Conservation (phyloP, 1,140 invertebrate species). For the Trachymyrmex cornetzi region DNA sequence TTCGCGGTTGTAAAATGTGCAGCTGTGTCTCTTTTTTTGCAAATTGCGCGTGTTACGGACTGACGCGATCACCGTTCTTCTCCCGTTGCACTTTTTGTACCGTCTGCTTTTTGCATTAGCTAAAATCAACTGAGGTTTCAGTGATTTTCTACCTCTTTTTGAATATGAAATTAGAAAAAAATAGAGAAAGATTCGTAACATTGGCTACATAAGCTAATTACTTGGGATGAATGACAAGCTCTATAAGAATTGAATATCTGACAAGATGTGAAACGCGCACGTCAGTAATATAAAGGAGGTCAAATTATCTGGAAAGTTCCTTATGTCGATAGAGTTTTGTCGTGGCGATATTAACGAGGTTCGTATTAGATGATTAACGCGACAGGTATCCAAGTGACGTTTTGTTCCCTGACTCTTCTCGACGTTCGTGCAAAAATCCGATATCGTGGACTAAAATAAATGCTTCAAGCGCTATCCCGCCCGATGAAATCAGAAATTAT, state of each 20-base stretch:
- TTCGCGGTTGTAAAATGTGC: slow-evolving; percentile 61
- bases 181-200: not conserved
- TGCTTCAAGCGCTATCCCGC: not conserved
- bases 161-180: not conserved
- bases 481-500: slow-evolving; percentile 53
- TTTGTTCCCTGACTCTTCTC: slow-evolving; percentile 4
- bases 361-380: slow-evolving; percentile 40
- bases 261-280: not conserved
- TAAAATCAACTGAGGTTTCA: slow-evolving; percentile 16
- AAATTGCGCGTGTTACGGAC: slow-evolving; percentile 36
- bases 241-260: not conserved
- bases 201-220: not conserved
- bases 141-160: not conserved
- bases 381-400: slow-evolving; percentile 45
- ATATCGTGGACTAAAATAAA: slow-evolving; percentile 56
- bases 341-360: slow-evolving; percentile 41
- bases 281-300: not conserved
- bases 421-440: slow-evolving; percentile 41
- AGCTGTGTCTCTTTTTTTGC: slow-evolving; percentile 33
- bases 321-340: slow-evolving; percentile 1
- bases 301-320: slow-evolving; percentile 11
- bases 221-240: not conserved
- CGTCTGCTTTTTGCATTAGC: slow-evolving; percentile 37
- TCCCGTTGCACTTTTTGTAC: slow-evolving; percentile 20
- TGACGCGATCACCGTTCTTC: slow-evolving; percentile 22